These are phyloP conservation scores for Myopa testacea DNA, from an alignment of 2,888 invertebrate genomes.

Conservation along the genomic window DNA sequence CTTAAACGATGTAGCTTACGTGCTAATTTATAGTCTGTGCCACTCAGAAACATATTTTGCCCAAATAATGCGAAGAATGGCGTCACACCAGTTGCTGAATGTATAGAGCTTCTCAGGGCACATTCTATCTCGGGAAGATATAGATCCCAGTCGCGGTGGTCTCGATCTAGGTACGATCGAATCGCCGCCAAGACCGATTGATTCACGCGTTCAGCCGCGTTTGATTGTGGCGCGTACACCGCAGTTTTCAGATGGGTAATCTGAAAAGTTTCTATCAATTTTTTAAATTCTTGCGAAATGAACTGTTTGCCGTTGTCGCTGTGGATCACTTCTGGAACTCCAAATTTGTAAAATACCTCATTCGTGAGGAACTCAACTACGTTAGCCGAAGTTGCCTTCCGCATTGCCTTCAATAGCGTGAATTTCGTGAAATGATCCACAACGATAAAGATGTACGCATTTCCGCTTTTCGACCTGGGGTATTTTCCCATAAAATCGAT, in stretches of 20 bases:
- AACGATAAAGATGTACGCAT: constrained; percentile 1
- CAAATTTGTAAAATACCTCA: too few relatives aligned
- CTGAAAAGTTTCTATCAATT: too few relatives aligned
- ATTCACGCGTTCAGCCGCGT: not conserved
- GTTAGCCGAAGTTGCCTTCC: constrained; percentile 25
- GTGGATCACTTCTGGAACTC: too few relatives aligned
- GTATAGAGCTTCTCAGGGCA: not conserved
- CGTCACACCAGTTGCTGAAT: not conserved
- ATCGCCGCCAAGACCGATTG: not conserved
- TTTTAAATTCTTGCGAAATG: too few relatives aligned
- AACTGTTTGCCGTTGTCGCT: too few relatives aligned
- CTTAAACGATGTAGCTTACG: not conserved
- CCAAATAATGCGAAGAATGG: constrained; percentile 9
- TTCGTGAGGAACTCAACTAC: not conserved
- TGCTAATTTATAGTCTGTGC: not conserved
- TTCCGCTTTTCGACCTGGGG: not conserved
- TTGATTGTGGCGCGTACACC: not conserved
- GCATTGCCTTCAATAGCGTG: constrained; percentile 29
- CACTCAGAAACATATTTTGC: not conserved
- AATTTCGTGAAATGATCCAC: constrained; percentile 11
- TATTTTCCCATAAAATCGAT: constrained; percentile 14
- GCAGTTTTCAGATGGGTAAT: too few relatives aligned
- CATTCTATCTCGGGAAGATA: not conserved
- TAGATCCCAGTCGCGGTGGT: not conserved
- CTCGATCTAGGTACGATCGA: not conserved